Evolutionary conservation across 1,140 invertebrate species (phyloP).

Genomic region (Ips nitidus): DNA sequence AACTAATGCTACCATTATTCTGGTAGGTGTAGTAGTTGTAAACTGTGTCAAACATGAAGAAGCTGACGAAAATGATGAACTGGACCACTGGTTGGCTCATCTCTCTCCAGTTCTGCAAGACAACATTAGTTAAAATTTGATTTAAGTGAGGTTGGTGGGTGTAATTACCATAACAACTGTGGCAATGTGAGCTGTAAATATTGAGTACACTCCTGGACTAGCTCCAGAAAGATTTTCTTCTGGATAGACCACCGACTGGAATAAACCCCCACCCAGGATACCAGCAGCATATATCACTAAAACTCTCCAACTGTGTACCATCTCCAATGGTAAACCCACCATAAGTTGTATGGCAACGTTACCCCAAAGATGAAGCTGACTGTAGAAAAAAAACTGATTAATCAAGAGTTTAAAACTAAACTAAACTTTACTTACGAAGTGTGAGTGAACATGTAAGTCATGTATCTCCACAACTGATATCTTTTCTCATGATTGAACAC

Average conservation of each 20-base stretch:
- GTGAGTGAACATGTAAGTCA: constrained; percentile 96
- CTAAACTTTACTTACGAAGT: constrained; percentile 68
- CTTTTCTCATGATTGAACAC: constrained; percentile 48
- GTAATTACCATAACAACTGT: constrained; percentile 84
- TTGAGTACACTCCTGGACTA: constrained; percentile 92
- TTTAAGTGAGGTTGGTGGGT: neutral
- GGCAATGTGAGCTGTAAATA: constrained; percentile 95
- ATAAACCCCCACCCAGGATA: constrained; percentile 79
- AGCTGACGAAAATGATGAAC: constrained; percentile 72
- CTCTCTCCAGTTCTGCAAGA: constrained; percentile 82
- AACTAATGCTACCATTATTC: constrained; percentile 71
- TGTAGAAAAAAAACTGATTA: constrained; percentile 46
- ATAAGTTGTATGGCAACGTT: constrained; percentile 91
- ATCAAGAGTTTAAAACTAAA: neutral
- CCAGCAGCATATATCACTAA: constrained; percentile 77
- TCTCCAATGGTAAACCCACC: constrained; percentile 89
- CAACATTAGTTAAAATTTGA: neutral
- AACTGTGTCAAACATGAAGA: constrained; percentile 70
- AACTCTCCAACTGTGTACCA: constrained; percentile 93
- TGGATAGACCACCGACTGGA: constrained; percentile 86
- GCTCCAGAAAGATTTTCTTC: constrained; percentile 86
- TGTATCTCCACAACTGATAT: constrained; percentile 85
- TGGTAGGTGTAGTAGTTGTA: constrained; percentile 66
- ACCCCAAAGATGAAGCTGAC: constrained; percentile 81
- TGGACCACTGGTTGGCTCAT: constrained; percentile 88